Conservation (phyloP, 2,888 invertebrate species). For the Ligdia adustata region DNA sequence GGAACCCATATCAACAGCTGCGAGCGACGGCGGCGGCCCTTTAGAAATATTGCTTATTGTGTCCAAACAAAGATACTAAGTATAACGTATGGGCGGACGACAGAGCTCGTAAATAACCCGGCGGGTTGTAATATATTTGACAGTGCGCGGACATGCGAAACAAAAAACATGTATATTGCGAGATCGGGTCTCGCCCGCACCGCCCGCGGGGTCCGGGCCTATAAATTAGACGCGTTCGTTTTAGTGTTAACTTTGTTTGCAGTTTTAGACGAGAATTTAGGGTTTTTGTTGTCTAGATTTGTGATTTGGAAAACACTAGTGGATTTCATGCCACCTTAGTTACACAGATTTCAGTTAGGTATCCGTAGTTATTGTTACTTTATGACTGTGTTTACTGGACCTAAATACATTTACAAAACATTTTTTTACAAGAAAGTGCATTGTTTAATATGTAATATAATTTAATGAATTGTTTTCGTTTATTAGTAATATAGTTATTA, state of each 20-base stretch:
- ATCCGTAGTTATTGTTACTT: too few relatives aligned
- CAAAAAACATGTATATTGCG: conserved; percentile 84
- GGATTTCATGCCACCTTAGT: neutral
- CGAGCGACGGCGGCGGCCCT: conserved; percentile 78
- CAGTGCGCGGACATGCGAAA: conserved; percentile 83
- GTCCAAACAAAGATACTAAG: conserved; percentile 85
- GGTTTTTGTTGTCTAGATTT: conserved; percentile 13
- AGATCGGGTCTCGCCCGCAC: conserved; percentile 59
- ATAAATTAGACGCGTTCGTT: conserved; percentile 68
- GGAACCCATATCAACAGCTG: conserved; percentile 84
- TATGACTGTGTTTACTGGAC: too few relatives aligned
- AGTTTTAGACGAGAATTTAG: conserved; percentile 33
- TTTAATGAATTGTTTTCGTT: too few relatives aligned
- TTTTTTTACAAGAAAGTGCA: too few relatives aligned
- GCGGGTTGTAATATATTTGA: conserved; percentile 84
- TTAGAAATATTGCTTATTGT: conserved; percentile 84
- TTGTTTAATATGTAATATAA: too few relatives aligned
- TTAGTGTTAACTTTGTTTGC: conserved; percentile 65
- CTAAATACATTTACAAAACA: too few relatives aligned
- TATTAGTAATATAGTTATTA: too few relatives aligned
- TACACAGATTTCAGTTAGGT: too few relatives aligned
- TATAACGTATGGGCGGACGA: conserved; percentile 84
- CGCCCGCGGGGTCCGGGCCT: conserved; percentile 48
- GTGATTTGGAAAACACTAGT: conserved; percentile 7
- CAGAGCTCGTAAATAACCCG: conserved; percentile 82